Evolutionary conservation across 2,113 vertebrate species (phyloP), one percentile per base, ranked within the genome.

Genomic region (Takifugu flavidus): DNA sequence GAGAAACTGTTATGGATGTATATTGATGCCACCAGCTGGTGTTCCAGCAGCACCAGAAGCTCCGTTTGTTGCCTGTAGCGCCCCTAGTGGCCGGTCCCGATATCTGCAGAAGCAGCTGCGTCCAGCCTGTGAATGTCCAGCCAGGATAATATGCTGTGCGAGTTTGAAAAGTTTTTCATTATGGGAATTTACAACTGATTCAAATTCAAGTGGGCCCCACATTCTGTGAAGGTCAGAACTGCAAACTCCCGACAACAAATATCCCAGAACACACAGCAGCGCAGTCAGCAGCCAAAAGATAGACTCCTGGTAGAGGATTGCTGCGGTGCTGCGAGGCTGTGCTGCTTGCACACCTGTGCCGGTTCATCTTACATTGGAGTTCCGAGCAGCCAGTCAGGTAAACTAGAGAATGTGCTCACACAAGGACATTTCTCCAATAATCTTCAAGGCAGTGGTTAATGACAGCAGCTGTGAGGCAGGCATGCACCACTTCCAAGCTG

Each of bases 401-500:
- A 80, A 79, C 76, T 67, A 61, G 77, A 51, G 80, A 70, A 85
- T 83, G 79, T 82, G 69, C 80, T 79, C 78, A 67, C 80, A 82
- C 86, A 89, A 89, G 86, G 85, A 89, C 86, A 61, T 89, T 90
- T 90, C 83, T 88, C 83, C 89, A 90, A 90, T 92, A 91, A 91
- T 90, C 85, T 80, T 79, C 74, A 68, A 87, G 86, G 83, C 75
- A 56, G 67, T 88, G 80, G 82, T 89, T 92, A 92, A 91, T 91
- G 91, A 91, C 85, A 88, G 86, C 88, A 89, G 86, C 91, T 89
- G 88, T 83, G 89, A 90, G 86, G 82, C 86, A 89, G 80, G 86
- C 91, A 90, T 91, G 90, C 85, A 86, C 88, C 84, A 90, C 88
- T 89, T 88, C 83, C 89, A 88, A 89, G 86, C 90, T 91, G 91